Conservation (phyloP, 2,888 invertebrate species). For the Halictus quadricinctus region DNA sequence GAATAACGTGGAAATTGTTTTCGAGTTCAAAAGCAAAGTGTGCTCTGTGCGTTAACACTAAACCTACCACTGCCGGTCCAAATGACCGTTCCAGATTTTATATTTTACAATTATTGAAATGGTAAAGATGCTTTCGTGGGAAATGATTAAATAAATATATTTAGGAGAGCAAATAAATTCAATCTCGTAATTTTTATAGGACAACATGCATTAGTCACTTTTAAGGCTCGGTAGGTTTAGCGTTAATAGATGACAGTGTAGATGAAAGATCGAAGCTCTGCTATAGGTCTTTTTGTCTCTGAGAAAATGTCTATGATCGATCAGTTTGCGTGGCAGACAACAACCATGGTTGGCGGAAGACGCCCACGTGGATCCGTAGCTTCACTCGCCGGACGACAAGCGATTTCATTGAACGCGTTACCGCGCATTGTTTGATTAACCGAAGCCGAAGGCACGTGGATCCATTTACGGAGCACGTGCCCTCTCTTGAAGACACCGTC, state of each 20-base stretch:
- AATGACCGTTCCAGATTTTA: too few species aligned
- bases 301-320: background rate
- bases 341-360: background rate
- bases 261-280: background rate
- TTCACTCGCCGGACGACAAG: conserved; percentile 7
- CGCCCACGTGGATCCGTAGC: background rate
- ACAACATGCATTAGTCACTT: too few species aligned
- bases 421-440: conserved; percentile 19
- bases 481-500: conserved; percentile 43
- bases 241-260: background rate
- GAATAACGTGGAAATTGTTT: too few species aligned
- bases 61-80: too few species aligned
- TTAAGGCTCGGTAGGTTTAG: too few species aligned
- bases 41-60: background rate
- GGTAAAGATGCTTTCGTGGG: too few species aligned
- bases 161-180: too few species aligned
- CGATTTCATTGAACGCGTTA: background rate
- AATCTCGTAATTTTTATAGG: too few species aligned
- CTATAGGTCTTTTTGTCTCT: background rate
- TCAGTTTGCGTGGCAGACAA: background rate
- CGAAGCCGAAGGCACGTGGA: conserved; percentile 43
- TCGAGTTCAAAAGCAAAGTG: too few species aligned
- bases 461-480: conserved; percentile 52
- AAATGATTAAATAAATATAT: too few species aligned
- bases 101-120: too few species aligned